Conservation (phyloP, 2,113 vertebrate genomes). For the Seriola aureovittata region DNA sequence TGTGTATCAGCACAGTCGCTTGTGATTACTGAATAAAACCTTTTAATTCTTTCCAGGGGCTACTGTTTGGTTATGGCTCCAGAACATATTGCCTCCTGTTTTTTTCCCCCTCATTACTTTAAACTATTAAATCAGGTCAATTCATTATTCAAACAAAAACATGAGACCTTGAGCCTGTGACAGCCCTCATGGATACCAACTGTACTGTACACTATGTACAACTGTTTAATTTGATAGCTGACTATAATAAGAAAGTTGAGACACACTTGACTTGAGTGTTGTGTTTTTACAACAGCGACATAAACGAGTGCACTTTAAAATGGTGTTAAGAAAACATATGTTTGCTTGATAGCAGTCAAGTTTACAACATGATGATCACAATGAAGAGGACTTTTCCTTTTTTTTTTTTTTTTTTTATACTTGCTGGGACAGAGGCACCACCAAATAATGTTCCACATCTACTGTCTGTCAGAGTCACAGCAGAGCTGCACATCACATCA, state of each 20-base stretch:
- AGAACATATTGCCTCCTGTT: constrained; percentile 37
- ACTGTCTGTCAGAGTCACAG: not conserved
- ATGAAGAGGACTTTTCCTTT: not conserved
- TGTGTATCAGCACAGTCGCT: constrained; percentile 40
- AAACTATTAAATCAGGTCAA: constrained; percentile 62
- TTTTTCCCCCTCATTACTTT: constrained; percentile 56
- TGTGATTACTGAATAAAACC: constrained; percentile 69
- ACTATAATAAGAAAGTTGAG: constrained; percentile 24
- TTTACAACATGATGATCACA: not conserved
- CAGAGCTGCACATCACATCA: not conserved
- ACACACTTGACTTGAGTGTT: too few species aligned
- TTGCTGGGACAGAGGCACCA: not conserved
- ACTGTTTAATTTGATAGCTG: constrained; percentile 45
- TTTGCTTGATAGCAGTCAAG: not conserved
- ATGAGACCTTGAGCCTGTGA: constrained; percentile 39
- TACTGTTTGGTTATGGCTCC: constrained; percentile 63
- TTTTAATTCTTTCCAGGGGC: constrained; percentile 73
- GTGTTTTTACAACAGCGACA: not conserved
- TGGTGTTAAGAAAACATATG: not conserved
- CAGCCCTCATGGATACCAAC: constrained; percentile 40
- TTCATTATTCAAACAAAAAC: constrained; percentile 66
- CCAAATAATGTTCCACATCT: not conserved
- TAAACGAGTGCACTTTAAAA: too few species aligned
- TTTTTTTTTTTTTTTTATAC: not conserved
- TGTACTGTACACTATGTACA: constrained; percentile 7